phyloP scores from a whole-genome alignment of 2,797 vertebrate species.

The Epinephelus coioides region DNA sequence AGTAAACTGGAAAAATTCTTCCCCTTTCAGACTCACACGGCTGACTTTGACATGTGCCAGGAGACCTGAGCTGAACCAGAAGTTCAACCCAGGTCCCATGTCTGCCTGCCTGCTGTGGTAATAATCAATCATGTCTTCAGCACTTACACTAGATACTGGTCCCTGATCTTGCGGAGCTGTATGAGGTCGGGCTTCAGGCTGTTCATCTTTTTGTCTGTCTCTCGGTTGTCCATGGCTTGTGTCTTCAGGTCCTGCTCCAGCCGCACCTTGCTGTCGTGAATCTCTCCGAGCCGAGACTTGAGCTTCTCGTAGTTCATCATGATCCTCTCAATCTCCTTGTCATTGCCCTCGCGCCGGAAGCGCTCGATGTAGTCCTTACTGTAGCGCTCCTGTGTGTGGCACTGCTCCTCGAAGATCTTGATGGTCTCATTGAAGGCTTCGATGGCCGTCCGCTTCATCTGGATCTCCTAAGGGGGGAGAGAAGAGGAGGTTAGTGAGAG shows the following conservation, averaged over 20 bases:
- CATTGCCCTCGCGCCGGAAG: conserved; percentile 90
- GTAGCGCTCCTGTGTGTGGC: conserved; percentile 96
- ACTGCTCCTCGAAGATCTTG: conserved; percentile 98
- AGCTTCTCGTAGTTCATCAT: conserved; percentile 96
- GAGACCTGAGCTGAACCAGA: neutral
- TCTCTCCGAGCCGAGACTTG: conserved; percentile 96
- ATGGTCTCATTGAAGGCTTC: conserved; percentile 99
- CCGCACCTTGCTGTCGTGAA: conserved; percentile 94
- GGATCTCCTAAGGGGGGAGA: conserved; percentile 90
- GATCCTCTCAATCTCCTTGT: conserved; percentile 93
- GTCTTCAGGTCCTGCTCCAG: conserved; percentile 97
- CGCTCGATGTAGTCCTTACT: conserved; percentile 92
- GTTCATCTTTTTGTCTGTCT: conserved; percentile 98
- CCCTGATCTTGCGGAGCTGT: conserved; percentile 96
- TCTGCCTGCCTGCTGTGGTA: neutral
- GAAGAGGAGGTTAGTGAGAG: too few relatives aligned
- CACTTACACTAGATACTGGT: conserved; percentile 97
- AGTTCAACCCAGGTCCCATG: neutral
- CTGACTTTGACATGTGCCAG: neutral
- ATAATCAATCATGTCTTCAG: neutral
- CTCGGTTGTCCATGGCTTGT: conserved; percentile 94
- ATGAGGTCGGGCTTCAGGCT: conserved; percentile 97
- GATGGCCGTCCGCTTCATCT: conserved; percentile 97
- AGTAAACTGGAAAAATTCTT: neutral
- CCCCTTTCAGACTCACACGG: neutral